Percentiles rank a stretch among this genome's conserved stretches.
These are phyloP conservation scores for Phthorimaea operculella DNA, from an alignment of 1,140 invertebrate species.

Conservation along the genomic window DNA sequence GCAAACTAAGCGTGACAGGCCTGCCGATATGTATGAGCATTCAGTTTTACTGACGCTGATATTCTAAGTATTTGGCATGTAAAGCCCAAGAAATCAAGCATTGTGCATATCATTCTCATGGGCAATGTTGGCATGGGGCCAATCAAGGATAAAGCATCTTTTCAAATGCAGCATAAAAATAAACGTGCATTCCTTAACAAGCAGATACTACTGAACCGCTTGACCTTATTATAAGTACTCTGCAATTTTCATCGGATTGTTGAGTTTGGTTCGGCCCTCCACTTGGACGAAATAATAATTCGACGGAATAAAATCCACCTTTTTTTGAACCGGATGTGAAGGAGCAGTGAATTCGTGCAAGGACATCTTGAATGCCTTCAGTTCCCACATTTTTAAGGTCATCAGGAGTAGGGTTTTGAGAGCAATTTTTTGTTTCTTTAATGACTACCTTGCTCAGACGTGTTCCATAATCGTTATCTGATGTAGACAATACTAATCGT, in stretches of 20 bases:
- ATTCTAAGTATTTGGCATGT: constrained; percentile 9
- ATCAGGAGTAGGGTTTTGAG: constrained; percentile 10
- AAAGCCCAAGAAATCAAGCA: not conserved
- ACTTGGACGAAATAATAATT: not conserved
- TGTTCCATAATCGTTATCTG: not conserved
- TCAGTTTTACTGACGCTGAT: constrained; percentile 8
- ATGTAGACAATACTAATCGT: not conserved
- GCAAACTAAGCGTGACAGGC: constrained; percentile 13
- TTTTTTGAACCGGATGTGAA: constrained; percentile 33
- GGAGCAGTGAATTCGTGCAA: constrained; percentile 38
- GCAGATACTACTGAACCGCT: not conserved
- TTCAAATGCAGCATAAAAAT: not conserved
- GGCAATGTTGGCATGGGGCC: constrained; percentile 11
- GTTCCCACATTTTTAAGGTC: constrained; percentile 43
- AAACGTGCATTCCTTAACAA: not conserved
- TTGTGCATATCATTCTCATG: constrained; percentile 12
- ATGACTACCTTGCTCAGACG: not conserved
- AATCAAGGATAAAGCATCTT: constrained; percentile 10
- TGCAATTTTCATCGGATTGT: not conserved
- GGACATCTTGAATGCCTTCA: constrained; percentile 30
- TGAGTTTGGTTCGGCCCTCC: not conserved
- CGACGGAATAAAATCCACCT: not conserved
- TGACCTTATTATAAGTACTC: not conserved
- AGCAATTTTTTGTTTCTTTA: not conserved
- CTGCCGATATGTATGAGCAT: constrained; percentile 5